phyloP scores from a whole-genome alignment of 2,113 vertebrate species.

The Dicentrarchus labrax region DNA sequence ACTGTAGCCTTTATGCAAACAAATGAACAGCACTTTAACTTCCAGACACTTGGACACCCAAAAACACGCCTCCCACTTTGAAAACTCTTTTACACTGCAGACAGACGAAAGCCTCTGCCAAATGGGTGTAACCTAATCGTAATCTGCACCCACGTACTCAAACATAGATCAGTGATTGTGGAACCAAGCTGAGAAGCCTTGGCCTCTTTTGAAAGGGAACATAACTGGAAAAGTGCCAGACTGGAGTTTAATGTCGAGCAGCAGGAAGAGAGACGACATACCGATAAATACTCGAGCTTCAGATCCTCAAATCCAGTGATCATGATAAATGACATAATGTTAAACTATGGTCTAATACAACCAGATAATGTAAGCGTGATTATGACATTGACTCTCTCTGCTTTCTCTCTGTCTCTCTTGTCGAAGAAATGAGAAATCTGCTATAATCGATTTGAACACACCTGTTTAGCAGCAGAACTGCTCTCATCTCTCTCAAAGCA shows the following conservation, averaged over 20 bases:
- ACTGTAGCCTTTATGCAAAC: no score
- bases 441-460: conserved; percentile 69
- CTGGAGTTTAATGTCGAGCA: not conserved
- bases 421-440: conserved; percentile 59
- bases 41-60: not conserved
- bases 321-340: conserved; percentile 14
- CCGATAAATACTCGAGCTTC: conserved; percentile 15
- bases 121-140: not conserved
- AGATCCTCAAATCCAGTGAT: conserved; percentile 41
- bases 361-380: conserved; percentile 13
- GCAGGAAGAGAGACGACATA: conserved; percentile 2
- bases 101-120: not conserved
- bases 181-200: conserved; percentile 11
- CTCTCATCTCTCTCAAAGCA: conserved; percentile 74
- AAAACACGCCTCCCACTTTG: not conserved
- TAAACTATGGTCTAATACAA: conserved; percentile 12
- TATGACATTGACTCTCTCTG: conserved; percentile 20
- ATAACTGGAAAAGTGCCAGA: conserved; percentile 3
- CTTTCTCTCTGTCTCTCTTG: not conserved
- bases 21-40: not conserved
- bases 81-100: not conserved
- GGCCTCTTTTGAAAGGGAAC: conserved; percentile 26
- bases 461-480: conserved; percentile 64
- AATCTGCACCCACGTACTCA: not conserved
- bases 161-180: conserved; percentile 18